phyloP scores from a whole-genome alignment of 2,888 invertebrate species.

The Pyrocoelia pectoralis region DNA sequence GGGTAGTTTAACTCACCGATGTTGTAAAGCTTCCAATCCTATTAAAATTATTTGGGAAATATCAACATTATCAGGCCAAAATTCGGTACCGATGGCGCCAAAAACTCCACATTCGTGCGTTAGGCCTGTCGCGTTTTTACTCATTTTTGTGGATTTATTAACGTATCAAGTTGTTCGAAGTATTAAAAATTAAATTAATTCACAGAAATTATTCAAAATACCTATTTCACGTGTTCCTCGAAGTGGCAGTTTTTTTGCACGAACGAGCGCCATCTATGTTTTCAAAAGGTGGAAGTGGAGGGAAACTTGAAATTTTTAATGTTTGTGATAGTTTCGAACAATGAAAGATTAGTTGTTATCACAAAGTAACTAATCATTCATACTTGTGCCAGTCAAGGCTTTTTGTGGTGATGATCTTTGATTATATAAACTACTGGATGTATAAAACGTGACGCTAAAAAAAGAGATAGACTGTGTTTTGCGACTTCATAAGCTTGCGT shows the following conservation, averaged over 20 bases:
- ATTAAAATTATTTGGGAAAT: conserved; percentile 90
- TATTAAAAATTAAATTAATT: too few relatives aligned
- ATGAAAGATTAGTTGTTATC: too few relatives aligned
- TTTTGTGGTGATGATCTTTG: too few relatives aligned
- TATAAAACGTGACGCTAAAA: too few relatives aligned
- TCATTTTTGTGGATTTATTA: too few relatives aligned
- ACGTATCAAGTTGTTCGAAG: too few relatives aligned
- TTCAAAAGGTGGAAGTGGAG: background rate
- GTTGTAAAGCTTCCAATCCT: conserved; percentile 90
- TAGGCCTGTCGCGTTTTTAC: conserved; percentile 50
- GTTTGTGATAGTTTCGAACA: too few relatives aligned
- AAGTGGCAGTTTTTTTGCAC: background rate
- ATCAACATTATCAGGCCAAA: conserved; percentile 82
- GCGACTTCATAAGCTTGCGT: too few relatives aligned
- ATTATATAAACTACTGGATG: too few relatives aligned
- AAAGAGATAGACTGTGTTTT: too few relatives aligned
- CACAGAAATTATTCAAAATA: background rate
- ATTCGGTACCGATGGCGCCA: conserved; percentile 87
- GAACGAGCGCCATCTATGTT: background rate
- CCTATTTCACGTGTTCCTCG: background rate
- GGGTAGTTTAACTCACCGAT: conserved; percentile 70
- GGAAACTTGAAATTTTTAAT: background rate
- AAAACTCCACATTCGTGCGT: conserved; percentile 95
- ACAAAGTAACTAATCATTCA: too few relatives aligned
- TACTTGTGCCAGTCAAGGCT: too few relatives aligned